Conservation (phyloP, 2,888 invertebrate species). For the Rambutsinella grinnellia region DNA sequence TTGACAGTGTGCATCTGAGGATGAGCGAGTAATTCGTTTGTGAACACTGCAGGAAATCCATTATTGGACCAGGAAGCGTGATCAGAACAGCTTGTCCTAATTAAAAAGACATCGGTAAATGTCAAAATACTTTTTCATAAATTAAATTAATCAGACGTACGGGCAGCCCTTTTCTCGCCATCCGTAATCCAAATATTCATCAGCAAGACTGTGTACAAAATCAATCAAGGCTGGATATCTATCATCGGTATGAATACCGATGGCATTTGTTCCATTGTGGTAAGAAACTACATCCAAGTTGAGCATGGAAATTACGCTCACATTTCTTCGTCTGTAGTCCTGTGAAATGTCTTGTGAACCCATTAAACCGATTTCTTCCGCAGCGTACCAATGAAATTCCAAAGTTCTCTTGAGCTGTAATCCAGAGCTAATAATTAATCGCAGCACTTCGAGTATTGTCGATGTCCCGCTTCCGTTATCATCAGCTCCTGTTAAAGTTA, state of each 20-base stretch:
- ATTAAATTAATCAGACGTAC: no score
- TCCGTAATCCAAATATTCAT: constrained; percentile 32
- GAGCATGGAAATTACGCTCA: constrained; percentile 32
- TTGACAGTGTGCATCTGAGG: constrained; percentile 35
- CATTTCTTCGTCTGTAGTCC: constrained; percentile 5
- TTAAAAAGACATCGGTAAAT: no score
- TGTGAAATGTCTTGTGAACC: constrained; percentile 19
- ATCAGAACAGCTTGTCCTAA: constrained; percentile 31
- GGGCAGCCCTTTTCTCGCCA: constrained; percentile 11
- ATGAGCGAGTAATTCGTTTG: no score
- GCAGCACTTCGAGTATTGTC: constrained; percentile 35
- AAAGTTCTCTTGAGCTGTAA: constrained; percentile 31
- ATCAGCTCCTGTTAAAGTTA: constrained; percentile 36
- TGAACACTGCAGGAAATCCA: constrained; percentile 37
- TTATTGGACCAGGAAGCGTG: constrained; percentile 33
- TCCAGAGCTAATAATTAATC: constrained; percentile 24
- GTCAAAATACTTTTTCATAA: no score
- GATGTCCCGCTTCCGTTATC: constrained; percentile 43
- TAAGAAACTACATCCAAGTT: constrained; percentile 38
- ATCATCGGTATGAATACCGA: constrained; percentile 32
- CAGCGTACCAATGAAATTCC: constrained; percentile 53
- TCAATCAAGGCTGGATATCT: constrained; percentile 7
- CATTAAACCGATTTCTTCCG: constrained; percentile 28
- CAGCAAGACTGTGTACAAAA: constrained; percentile 20
- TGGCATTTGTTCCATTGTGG: not conserved